These are phyloP conservation scores for Paradisaea rubra DNA, from an alignment of 2,113 vertebrate species.

Conservation along the genomic window DNA sequence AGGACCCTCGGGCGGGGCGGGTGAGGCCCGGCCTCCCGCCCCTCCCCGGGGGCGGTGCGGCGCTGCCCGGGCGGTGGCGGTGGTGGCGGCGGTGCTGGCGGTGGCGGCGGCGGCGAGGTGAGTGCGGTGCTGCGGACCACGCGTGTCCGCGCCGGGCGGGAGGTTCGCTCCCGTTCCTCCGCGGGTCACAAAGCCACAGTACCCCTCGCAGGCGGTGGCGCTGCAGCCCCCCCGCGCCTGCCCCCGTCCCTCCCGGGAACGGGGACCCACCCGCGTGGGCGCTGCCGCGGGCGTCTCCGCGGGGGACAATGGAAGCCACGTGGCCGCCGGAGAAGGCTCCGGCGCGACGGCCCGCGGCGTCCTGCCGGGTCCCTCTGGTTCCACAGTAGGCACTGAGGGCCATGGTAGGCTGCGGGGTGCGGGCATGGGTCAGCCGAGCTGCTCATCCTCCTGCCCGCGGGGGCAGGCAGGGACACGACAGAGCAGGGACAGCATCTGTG, in stretches of 20 bases:
- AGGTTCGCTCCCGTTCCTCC: neutral
- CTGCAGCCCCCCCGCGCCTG: neutral
- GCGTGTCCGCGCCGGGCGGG: neutral
- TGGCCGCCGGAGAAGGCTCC: neutral
- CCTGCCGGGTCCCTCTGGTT: neutral
- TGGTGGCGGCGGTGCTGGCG: neutral
- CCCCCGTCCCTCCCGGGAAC: too few species aligned
- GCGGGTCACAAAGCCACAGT: neutral
- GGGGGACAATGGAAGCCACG: conserved; percentile 18
- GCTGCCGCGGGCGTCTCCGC: neutral
- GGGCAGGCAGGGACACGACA: neutral
- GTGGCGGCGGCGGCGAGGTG: neutral
- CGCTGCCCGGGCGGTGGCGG: neutral
- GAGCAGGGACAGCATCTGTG: neutral
- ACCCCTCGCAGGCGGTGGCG: too few species aligned
- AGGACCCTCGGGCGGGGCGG: neutral
- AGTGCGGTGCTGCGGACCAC: neutral
- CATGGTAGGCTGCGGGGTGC: neutral
- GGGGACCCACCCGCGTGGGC: neutral
- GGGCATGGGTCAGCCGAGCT: neutral
- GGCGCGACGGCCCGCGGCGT: neutral
- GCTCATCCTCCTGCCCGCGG: neutral
- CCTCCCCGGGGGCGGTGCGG: neutral
- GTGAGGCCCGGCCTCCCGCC: neutral
- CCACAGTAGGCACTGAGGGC: neutral